Evolutionary conservation across 2,113 vertebrate genomes (phyloP), one percentile per base, ranked within the genome.

Genomic region (Halcyon malimbica): DNA sequence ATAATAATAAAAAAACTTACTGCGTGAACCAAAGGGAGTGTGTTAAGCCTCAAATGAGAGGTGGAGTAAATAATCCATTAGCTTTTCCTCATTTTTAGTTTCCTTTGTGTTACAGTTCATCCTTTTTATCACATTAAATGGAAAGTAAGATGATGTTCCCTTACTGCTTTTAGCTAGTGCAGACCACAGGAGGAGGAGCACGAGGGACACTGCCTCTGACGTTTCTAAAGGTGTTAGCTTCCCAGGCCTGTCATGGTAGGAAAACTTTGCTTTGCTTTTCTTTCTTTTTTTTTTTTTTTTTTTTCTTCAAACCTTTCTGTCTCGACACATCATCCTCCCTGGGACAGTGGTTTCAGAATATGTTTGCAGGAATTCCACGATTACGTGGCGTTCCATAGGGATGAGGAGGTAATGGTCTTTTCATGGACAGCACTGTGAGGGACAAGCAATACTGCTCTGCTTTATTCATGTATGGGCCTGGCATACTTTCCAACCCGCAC

Each of bases 231-330:
- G 99, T 99, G 67, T 95, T 99, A n/a, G 98, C 99, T 82, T 99
- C 99, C 33, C 98, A 99, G 59, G 99, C 99, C 19, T 99, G 99
- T 93, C 99, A 99, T 19, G 99, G 99, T 99, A 98, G 97, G 98
- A 50, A 46, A 93, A 82, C 33, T 62, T 8, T 77, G 48, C 37
- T 79, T 80, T 33, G 42, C 71, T 6, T 10, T 31, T 18, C 16
- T 59, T 73, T 80, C 4, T 11, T 24, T 21, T 17, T 37, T 24
- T 60, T 19, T 8, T 4, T 25, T 46, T 10, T 19, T 41, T 37
- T 35, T 24, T 42, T 62, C 24, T 69, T 76, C 6, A 8, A 37
- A 46, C 29, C 13, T 83, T 87, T 44, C 41, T 73, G 23, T 79
- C 39, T 77, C 44, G 64, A 12, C 26, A 56, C n/a, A 69, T 35